Conservation (phyloP, 2,888 invertebrate genomes). For the Drepanosiphum platanoidis region DNA sequence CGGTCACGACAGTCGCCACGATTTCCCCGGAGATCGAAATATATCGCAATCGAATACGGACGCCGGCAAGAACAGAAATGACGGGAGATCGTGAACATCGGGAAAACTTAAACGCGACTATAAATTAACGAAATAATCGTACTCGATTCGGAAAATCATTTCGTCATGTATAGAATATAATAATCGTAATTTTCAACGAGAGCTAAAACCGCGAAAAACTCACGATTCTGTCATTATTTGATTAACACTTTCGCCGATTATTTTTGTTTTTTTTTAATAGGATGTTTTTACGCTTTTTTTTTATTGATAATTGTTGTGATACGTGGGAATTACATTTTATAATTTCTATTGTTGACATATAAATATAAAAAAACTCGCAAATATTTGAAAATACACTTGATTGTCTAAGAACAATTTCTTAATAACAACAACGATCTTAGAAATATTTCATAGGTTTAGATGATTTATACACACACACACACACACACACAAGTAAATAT, state of each 20-base stretch:
- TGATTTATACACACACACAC: neutral
- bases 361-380: neutral
- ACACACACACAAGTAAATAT: too few species aligned
- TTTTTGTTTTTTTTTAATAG: too few species aligned
- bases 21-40: slow-evolving; percentile 16
- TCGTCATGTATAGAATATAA: neutral
- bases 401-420: too few species aligned
- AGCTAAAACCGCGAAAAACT: too few species aligned
- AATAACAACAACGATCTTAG: too few species aligned
- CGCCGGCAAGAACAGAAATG: neutral
- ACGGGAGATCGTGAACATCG: slow-evolving; percentile 7
- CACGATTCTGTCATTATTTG: neutral
- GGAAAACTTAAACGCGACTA: neutral
- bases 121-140: neutral
- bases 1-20: slow-evolving; percentile 3
- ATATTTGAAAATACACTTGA: neutral
- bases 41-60: slow-evolving; percentile 8
- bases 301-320: too few species aligned
- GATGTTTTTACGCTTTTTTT: too few species aligned
- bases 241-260: too few species aligned
- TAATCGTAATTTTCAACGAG: too few species aligned
- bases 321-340: neutral
- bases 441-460: too few species aligned
- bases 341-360: neutral
- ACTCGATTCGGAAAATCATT: neutral